phyloP scores from a whole-genome alignment of 2,888 invertebrate species.

The Acanthosoma haemorrhoidale region DNA sequence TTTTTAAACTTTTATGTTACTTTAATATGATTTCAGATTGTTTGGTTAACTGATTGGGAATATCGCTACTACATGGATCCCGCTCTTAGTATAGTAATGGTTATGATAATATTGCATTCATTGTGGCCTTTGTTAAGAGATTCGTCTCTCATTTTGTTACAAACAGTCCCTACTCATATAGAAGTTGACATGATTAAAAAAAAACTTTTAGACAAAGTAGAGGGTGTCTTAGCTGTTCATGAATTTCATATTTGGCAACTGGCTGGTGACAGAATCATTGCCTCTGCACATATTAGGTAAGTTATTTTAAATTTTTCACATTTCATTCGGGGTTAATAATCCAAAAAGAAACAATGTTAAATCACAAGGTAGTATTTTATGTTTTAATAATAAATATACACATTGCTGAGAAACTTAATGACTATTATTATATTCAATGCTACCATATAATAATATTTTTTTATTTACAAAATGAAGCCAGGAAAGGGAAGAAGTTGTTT shows the following conservation, averaged over 20 bases:
- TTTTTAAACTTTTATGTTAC: not conserved
- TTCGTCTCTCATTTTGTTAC: conserved; percentile 88
- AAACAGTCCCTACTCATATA: conserved; percentile 95
- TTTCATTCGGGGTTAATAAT: too few species aligned
- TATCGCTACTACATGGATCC: conserved; percentile 84
- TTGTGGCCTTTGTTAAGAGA: conserved; percentile 90
- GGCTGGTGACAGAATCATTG: conserved; percentile 92
- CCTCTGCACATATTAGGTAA: conserved; percentile 90
- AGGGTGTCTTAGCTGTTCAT: conserved; percentile 91
- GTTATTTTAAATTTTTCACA: conserved; percentile 27
- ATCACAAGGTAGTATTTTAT: too few species aligned
- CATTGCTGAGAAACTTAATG: too few species aligned
- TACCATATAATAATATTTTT: too few species aligned
- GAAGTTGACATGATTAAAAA: conserved; percentile 86
- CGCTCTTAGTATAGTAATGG: conserved; percentile 82
- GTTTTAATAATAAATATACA: too few species aligned
- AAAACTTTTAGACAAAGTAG: conserved; percentile 79
- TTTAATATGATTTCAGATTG: conserved; percentile 18
- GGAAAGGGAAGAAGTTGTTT: too few species aligned
- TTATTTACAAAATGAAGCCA: too few species aligned
- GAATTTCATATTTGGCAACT: conserved; percentile 99
- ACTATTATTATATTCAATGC: too few species aligned
- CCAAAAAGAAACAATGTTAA: too few species aligned
- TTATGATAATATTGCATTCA: conserved; percentile 76
- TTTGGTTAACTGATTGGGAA: conserved; percentile 47